Evolutionary conservation across 1,140 invertebrate genomes (phyloP), one percentile per base, ranked within the genome.

Genomic region (Micrasema minimum): DNA sequence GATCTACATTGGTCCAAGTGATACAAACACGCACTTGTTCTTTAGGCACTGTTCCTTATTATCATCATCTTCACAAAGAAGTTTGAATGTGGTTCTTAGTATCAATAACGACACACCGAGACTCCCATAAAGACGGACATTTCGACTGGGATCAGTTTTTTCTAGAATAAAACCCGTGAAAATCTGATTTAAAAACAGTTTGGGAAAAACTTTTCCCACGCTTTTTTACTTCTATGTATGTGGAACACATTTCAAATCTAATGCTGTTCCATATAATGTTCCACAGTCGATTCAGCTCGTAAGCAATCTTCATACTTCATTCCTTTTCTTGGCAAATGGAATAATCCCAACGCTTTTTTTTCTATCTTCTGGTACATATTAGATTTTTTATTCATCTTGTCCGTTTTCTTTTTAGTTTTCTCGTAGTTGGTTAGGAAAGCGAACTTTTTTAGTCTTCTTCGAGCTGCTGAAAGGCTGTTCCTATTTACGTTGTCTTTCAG

Each of bases 21-120:
- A 83, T 41, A 84, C 78, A 78, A 93, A 92, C 18, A 90, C 80
- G 68, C 85, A 88, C 51, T 87, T n/a, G 84, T 45, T 85, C 79
- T 80, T 94, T 94, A 9, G 91, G 89, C 69, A 94, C 81, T n/a
- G 85, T 89, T n/a, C 82, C 89, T 86, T 41, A 93, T 79, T 66
- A 83, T 79, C n/a, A 80, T 92, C 82, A 62, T 90, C 84, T 76
- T 84, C 77, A 9, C 88, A 88, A 4, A 94, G 82, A 0, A 95
- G 79, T 77, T 88, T 88, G 67, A 95, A 91, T 4, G 89, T 90
- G 78, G n/a, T 91, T 91, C 82, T 91, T 92, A 0, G 92, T 93
- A 79, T 95, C 93, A 77, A 92, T 85, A 23, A 94, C 81, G 23
- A 84, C 70, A 93, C 92, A 3, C 93, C 93, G 74, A 73, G 6